Base-by-base conservation (phyloP, 2,888 invertebrate genomes). In the Troides aeacus region DNA sequence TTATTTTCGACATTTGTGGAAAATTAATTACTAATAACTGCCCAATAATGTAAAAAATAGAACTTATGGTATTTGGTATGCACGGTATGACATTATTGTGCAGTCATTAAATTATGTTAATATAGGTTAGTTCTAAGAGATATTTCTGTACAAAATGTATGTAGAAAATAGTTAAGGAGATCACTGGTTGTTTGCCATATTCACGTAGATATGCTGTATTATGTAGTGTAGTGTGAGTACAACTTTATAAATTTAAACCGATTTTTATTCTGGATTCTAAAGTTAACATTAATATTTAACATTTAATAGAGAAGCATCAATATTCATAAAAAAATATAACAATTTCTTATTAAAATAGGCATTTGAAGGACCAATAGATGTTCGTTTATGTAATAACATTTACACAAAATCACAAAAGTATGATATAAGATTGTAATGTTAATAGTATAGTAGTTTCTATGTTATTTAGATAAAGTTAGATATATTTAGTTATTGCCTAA, bases 151-250 rank as follows among this genome's bases (percentile, higher is more conserved):
- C 70, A 67, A 71, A 70, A 64, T 84, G 85, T 81, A 74, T 63
- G 81, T 83, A 80, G 77, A 76, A 74, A 71, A 72, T 75, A 82
- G 81, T 73, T 79, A 67, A 73, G 66, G 73, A 76, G 77, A 78
- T 79, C 78, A 79, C 75, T 76, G 83, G 83, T 84, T 83, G 73
- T 78, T 82, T 88, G 88, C 88, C 88, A 88, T 89, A 87, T 82
- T 80, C 76, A 77, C 79, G 72, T 78, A 77, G 74, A 74, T 73
- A 73, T 75, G 73, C 64, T 72, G 67, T 70, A 69, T 46, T 46
- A 12, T 46, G 39, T 18, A 50, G n/a, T 18, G n/a, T 18, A 53
- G 0, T 18, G 2, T 21, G 21, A 21, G 21, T 21, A 53, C n/a
- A 1, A 12, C n/a, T 53, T 53, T 53, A 1, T 7, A 53, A 53